Conservation (phyloP, 2,888 invertebrate genomes). For the Harpalus rubripes region DNA sequence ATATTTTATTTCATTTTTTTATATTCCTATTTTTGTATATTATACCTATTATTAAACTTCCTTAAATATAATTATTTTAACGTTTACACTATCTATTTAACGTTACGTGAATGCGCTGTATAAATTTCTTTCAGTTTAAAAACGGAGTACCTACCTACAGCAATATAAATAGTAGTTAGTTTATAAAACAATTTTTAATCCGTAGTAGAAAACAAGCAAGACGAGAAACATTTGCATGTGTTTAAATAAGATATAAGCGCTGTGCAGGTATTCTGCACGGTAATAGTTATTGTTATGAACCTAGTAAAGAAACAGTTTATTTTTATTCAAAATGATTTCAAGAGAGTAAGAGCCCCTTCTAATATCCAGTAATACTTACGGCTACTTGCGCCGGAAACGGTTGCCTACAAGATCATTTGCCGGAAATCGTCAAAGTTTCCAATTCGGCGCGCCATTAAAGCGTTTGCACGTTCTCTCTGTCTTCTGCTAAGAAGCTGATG, state of each 20-base stretch:
- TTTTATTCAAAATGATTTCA: slow-evolving; percentile 50
- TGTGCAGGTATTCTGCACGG: slow-evolving; percentile 7
- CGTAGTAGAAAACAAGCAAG: neutral
- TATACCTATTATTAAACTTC: no score
- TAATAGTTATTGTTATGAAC: slow-evolving; percentile 39
- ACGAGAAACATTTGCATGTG: neutral
- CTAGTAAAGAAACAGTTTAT: slow-evolving; percentile 42
- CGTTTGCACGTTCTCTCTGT: slow-evolving; percentile 45
- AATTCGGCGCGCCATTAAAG: slow-evolving; percentile 6
- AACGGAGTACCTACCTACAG: no score
- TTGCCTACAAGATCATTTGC: slow-evolving; percentile 52
- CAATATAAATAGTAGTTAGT: no score
- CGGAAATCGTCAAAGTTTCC: slow-evolving; percentile 49
- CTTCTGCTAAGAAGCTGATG: slow-evolving; percentile 30
- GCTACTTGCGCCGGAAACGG: slow-evolving; percentile 18
- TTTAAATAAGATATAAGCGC: slow-evolving; percentile 17
- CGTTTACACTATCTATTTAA: no score
- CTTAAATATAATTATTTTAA: no score
- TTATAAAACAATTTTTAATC: neutral
- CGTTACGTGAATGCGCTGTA: no score
- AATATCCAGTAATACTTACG: slow-evolving; percentile 53
- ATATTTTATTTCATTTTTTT: no score
- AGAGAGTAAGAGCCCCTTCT: slow-evolving; percentile 37
- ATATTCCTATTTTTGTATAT: no score
- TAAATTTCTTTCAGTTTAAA: no score